phyloP scores from a whole-genome alignment of 1,140 invertebrate species.

The Drosophila oshimai region DNA sequence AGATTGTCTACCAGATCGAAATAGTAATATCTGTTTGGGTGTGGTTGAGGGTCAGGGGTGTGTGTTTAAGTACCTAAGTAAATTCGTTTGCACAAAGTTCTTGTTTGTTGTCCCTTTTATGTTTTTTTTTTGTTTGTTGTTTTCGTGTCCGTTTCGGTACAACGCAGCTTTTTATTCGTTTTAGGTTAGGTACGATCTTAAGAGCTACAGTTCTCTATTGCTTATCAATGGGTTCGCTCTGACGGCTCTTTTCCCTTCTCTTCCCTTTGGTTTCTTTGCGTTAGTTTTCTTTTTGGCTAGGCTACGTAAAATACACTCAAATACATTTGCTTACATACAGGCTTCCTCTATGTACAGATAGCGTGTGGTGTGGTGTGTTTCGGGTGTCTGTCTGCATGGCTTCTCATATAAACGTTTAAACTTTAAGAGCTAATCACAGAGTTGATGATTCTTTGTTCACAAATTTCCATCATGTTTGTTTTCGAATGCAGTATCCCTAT shows the following conservation, averaged over 20 bases:
- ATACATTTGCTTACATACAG: slow-evolving; percentile 40
- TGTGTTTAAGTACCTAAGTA: slow-evolving; percentile 67
- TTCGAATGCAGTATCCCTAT: slow-evolving; percentile 56
- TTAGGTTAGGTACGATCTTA: slow-evolving; percentile 41
- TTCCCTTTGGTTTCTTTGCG: not conserved
- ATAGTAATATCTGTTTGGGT: not conserved
- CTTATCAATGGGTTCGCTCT: slow-evolving; percentile 44
- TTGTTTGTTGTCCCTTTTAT: slow-evolving; percentile 14
- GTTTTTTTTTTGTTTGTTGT: not conserved
- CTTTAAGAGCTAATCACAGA: slow-evolving; percentile 82
- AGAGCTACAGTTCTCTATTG: slow-evolving; percentile 54
- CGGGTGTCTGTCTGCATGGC: not conserved
- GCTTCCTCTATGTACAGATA: slow-evolving; percentile 40
- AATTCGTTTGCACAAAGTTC: slow-evolving; percentile 67
- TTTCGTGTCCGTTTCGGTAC: not conserved
- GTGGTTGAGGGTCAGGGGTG: slow-evolving; percentile 2
- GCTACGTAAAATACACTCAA: slow-evolving; percentile 56
- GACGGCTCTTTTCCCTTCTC: not conserved
- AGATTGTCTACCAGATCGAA: slow-evolving; percentile 30
- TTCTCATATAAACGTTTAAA: slow-evolving; percentile 62
- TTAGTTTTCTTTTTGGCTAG: slow-evolving; percentile 20
- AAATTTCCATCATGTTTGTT: slow-evolving; percentile 68
- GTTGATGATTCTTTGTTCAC: slow-evolving; percentile 81
- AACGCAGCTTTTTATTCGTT: slow-evolving; percentile 3
- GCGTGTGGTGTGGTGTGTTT: slow-evolving; percentile 5